phyloP scores from a whole-genome alignment of 2,113 vertebrate genomes.

The cattle (Bos taurus) region ARS-UCD2.0 NC_037330.1:86316001-86316500 shows the following conservation, averaged over 20 bases:
- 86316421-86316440: slow-evolving; percentile 62
- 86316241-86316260: slow-evolving; percentile 83
- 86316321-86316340: slow-evolving; percentile 82
- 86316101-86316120: slow-evolving; percentile 38
- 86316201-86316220: slow-evolving; percentile 68
- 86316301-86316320: slow-evolving; percentile 68
- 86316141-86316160: slow-evolving; percentile 52
- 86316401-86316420: slow-evolving; percentile 64
- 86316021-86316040: slow-evolving; percentile 26
- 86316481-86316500: slow-evolving; percentile 40
- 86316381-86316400: slow-evolving; percentile 76
- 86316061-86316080: background rate
- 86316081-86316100: background rate
- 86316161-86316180: slow-evolving; percentile 65
- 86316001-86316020: slow-evolving; percentile 24
- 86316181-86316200: slow-evolving; percentile 42
- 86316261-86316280: slow-evolving; percentile 78
- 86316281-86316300: slow-evolving; percentile 78
- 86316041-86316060: background rate
- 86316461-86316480: slow-evolving; percentile 8
- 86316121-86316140: background rate
- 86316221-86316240: slow-evolving; percentile 77
- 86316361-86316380: slow-evolving; percentile 76
- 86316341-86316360: slow-evolving; percentile 81
- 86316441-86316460: slow-evolving; percentile 47